Evolutionary conservation across 2,113 vertebrate genomes (phyloP), one percentile per base, ranked within the genome.

Genomic region (Glaucidium brasilianum): DNA sequence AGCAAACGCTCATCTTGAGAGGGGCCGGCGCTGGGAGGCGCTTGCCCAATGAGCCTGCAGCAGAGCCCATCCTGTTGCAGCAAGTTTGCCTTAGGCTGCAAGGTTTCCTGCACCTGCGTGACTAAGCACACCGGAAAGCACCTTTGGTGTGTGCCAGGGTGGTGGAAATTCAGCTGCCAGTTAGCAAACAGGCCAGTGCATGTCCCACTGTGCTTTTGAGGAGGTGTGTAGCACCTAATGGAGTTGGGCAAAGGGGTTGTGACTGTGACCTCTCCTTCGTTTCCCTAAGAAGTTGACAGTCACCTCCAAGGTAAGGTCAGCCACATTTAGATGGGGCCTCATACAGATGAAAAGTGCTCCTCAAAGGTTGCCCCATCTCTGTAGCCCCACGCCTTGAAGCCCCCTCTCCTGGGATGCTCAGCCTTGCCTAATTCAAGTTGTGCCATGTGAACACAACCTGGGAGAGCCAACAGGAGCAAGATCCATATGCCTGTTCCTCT

Each of bases 281-380:
- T 86, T 80, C 35, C 47, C 45, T 87, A 19, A 47, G 80, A 74
- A 50, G 37, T 37, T 87, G 72, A 19, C 26, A 41, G 1, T 62
- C 12, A 6, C 35, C 47, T 91, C 47, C n/a, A 47, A 50, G 37
- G 55, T 74, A 37, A 69, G 29, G 15, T 77, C 20, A 67, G 20
- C 9, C 20, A 35, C 5, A 1, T 81, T n/a, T 63, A 52, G 23
- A 9, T 64, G 35, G n/a, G 41, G 3, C 19, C 2, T 87, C 2
- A 0, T 19, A 6, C 0, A 0, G 12, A 1, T 91, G 43, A 62
- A 30, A 6, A n/a, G 25, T 88, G 73, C 6, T 50, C 9, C 63
- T 87, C n/a, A 25, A 39, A 60, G 15, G 23, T 16, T 66, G 18
- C 43, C 34, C 34, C 2, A 2, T 77, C 12, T 25, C 20, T 75